Evolutionary conservation across 2,888 invertebrate genomes (phyloP), one percentile per base, ranked within the genome.

Genomic region (Macrophya annulata): DNA sequence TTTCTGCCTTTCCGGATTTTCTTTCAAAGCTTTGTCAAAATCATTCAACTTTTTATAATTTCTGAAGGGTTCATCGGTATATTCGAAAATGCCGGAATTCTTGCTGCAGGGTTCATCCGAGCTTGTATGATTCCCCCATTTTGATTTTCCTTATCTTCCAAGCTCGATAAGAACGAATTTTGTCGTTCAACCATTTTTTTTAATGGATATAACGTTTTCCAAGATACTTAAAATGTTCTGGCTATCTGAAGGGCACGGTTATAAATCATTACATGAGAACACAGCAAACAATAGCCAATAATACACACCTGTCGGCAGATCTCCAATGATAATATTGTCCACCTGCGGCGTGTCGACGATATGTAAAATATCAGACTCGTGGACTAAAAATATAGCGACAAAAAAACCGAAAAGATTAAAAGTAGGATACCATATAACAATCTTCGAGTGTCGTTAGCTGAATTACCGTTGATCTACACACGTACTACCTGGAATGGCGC

Each of bases 221-320:
- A 72, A 40, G 4, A 72, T 72, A 43, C 17, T 17, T 9, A 72
- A 8, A 40, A 72, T 37, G 31, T 72, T 72, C 6, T 8, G n/a
- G 72, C 72, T 72, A 43, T 72, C 72, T 72, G 72, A 72, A 43
- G 31, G 1, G n/a, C 15, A 40, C 17, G 31, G 12, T 72, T 17
- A 72, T 15, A 9, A 72, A 72, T 62, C n/a, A 62, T 25, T 21
- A n/a, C n/a, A 6, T 25, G 4, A 62, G 62, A 62, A 4, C 1
- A 37, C n/a, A 43, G 9, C 17, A 10, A n/a, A 17, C 12, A 40
- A 1, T 37, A 37, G 10, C 31, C 10, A 40, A 40, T 40, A 9
- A 72, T 72, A 3, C 31, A 37, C 31, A 72, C 72, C 40, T 37
- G 72, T 43, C 10, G 25, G 1, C 40, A 37, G 10, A 40, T 40